These are phyloP conservation scores for Sitobion miscanthi DNA, from an alignment of 1,140 invertebrate species.

Conservation along the genomic window DNA sequence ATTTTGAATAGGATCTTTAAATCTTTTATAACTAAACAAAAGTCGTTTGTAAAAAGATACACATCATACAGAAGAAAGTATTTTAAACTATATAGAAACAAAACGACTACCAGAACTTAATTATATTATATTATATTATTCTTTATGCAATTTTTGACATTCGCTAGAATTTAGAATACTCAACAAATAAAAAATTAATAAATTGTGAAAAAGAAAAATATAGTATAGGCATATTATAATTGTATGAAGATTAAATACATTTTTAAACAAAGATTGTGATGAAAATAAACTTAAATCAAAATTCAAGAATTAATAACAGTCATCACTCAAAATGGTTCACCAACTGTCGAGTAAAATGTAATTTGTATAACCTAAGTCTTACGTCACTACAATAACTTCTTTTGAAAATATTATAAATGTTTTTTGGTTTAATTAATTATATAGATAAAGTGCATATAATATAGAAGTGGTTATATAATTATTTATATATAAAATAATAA, in stretches of 20 bases:
- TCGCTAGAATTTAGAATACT: background rate
- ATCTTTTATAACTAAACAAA: conserved; percentile 53
- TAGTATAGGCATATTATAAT: background rate
- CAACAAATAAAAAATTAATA: background rate
- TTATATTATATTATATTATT: background rate
- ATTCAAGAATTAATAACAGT: background rate
- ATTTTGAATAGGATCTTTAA: conserved; percentile 33
- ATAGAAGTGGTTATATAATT: background rate
- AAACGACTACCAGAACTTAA: background rate
- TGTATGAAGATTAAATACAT: background rate
- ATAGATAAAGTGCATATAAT: background rate
- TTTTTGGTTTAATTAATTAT: background rate
- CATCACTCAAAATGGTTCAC: background rate
- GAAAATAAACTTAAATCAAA: background rate
- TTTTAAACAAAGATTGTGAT: background rate
- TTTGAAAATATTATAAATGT: background rate
- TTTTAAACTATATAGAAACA: background rate
- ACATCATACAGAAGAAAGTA: background rate
- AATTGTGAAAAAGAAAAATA: background rate
- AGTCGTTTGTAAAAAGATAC: background rate
- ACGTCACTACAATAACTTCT: background rate
- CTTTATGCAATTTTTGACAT: background rate
- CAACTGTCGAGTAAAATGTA: background rate
- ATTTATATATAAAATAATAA: background rate
- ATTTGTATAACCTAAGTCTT: background rate